phyloP scores from a whole-genome alignment of 2,797 vertebrate genomes.

The Arctocebus calabarensis region DNA sequence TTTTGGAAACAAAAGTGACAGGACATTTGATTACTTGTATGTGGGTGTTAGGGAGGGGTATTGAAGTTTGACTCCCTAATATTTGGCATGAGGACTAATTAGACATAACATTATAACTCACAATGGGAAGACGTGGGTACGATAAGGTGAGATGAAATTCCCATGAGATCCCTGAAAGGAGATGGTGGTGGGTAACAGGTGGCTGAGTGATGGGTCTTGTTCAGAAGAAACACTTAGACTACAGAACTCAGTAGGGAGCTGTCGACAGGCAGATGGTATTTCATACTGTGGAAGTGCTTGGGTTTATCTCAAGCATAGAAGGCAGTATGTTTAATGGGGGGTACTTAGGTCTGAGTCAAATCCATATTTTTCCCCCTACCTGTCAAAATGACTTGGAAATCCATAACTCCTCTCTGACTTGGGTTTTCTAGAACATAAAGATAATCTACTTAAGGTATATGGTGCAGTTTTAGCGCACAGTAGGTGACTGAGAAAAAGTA shows the following conservation, averaged over 20 bases:
- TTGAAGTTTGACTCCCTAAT: not conserved
- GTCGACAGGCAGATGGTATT: not conserved
- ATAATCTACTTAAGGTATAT: not conserved
- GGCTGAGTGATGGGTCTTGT: not conserved
- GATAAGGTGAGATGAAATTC: not conserved
- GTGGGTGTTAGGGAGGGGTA: not conserved
- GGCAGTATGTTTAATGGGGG: not conserved
- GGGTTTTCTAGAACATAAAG: not conserved
- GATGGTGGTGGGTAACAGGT: not conserved
- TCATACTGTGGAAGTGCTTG: not conserved
- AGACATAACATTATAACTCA: not conserved
- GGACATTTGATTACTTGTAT: not conserved
- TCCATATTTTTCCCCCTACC: not conserved
- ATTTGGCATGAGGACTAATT: not conserved
- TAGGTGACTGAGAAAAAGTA: not conserved
- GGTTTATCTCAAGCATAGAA: not conserved
- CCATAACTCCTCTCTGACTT: not conserved
- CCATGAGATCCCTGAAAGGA: not conserved
- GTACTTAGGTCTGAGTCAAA: not conserved
- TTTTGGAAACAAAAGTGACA: not conserved
- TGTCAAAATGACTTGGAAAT: not conserved
- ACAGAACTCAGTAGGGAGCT: not conserved
- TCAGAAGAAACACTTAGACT: not conserved
- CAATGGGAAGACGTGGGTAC: not conserved
- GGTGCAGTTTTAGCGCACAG: not conserved